A percentile compares a stretch with the other conserved stretches of the same genome.
Conservation (phyloP, 2,113 vertebrate genomes). For the Sinocyclocheilus anshuiensis region DNA sequence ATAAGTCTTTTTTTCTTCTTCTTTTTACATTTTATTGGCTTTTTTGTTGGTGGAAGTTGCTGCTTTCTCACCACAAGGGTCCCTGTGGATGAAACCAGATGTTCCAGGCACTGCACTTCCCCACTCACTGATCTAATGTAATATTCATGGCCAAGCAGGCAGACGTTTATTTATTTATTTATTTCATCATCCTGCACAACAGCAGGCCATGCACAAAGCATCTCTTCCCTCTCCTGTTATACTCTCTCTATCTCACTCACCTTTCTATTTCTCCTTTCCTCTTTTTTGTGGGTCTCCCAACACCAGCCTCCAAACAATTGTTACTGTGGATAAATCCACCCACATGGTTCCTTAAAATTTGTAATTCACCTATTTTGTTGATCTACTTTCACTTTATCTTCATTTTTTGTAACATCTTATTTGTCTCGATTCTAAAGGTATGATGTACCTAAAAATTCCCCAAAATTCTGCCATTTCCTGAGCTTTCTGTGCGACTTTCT, state of each 20-base stretch:
- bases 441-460: background rate
- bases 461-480: background rate
- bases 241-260: conserved; percentile 6
- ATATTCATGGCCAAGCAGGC: conserved; percentile 84
- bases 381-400: background rate
- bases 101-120: conserved; percentile 81
- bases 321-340: conserved; percentile 16
- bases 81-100: conserved; percentile 82
- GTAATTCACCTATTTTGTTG: background rate
- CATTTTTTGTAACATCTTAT: background rate
- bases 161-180: conserved; percentile 77
- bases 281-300: background rate
- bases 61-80: conserved; percentile 81
- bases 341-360: conserved; percentile 11
- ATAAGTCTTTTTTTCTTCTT: conserved; percentile 48
- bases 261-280: conserved; percentile 52
- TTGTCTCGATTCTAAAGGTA: background rate
- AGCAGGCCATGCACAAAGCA: conserved; percentile 66
- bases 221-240: conserved; percentile 59
- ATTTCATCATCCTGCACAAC: conserved; percentile 76
- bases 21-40: conserved; percentile 70
- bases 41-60: conserved; percentile 70
- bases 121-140: conserved; percentile 80
- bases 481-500: background rate
- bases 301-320: conserved; percentile 3